Percentiles rank a stretch among this genome's conserved stretches.
These are phyloP conservation scores for Potamilus streckersoni DNA, from an alignment of 1,140 invertebrate genomes.

Conservation along the genomic window DNA sequence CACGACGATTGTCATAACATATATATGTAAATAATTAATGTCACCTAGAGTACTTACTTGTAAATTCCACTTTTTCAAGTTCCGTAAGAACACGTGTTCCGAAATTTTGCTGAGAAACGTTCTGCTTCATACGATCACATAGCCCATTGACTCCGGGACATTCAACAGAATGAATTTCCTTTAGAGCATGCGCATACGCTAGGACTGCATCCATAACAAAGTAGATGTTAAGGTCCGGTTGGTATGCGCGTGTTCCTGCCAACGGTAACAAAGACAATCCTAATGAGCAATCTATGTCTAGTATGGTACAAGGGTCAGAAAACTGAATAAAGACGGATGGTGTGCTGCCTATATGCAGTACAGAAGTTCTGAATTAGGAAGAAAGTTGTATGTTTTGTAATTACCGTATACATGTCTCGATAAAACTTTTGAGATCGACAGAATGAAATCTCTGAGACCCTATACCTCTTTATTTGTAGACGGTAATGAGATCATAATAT, in stretches of 20 bases:
- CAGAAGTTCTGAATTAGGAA: too few relatives aligned
- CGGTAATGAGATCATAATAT: too few relatives aligned
- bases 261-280: neutral
- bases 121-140: constrained; percentile 3
- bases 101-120: too few relatives aligned
- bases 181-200: constrained; percentile 83
- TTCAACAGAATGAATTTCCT: constrained; percentile 53
- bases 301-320: neutral
- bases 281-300: neutral
- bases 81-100: neutral
- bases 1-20: too few relatives aligned
- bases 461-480: too few relatives aligned
- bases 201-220: constrained; percentile 78
- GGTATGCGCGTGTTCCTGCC: neutral
- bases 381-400: too few relatives aligned
- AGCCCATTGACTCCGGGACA: constrained; percentile 28
- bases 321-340: too few relatives aligned
- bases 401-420: too few relatives aligned
- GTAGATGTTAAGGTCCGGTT: constrained; percentile 19
- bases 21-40: too few relatives aligned
- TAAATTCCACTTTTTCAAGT: constrained; percentile 20
- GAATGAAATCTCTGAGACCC: too few relatives aligned
- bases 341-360: too few relatives aligned
- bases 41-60: constrained; percentile 1
- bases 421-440: too few relatives aligned